These are phyloP conservation scores for Drosophila rufa DNA, from an alignment of 1,140 invertebrate genomes.

Conservation along the genomic window DNA sequence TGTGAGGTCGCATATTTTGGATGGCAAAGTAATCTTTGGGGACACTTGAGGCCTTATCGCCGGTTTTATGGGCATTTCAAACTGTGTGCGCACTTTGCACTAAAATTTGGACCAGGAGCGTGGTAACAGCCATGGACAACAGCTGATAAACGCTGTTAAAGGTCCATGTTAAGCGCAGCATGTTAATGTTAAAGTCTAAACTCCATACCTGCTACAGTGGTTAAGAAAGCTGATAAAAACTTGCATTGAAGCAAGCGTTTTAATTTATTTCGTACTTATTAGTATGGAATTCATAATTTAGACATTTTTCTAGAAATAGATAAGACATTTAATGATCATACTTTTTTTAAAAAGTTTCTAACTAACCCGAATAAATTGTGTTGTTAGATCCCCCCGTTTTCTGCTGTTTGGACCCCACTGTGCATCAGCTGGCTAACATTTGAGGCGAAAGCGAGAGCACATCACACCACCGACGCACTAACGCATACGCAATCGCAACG, in stretches of 20 bases:
- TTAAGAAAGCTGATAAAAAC: not conserved
- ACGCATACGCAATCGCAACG: not conserved
- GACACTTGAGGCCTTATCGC: constrained; percentile 43
- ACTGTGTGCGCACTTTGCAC: constrained; percentile 45
- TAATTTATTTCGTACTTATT: not conserved
- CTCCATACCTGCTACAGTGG: constrained; percentile 29
- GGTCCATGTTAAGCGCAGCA: constrained; percentile 22
- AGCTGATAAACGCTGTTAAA: constrained; percentile 49
- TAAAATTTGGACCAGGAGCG: constrained; percentile 29
- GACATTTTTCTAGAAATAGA: too few species aligned
- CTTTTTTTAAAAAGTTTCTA: too few species aligned
- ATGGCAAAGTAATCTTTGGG: constrained; percentile 20
- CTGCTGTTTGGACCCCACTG: not conserved
- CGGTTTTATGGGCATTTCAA: constrained; percentile 50
- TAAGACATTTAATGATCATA: too few species aligned
- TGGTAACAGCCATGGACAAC: constrained; percentile 40
- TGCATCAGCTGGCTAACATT: constrained; percentile 12
- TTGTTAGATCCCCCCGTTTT: not conserved
- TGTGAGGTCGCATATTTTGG: constrained; percentile 26
- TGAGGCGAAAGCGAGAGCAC: not conserved
- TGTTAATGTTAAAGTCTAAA: constrained; percentile 55
- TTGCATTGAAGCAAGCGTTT: not conserved
- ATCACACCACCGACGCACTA: not conserved
- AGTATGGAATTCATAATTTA: too few species aligned
- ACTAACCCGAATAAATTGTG: not conserved